phyloP scores from a whole-genome alignment of 2,888 invertebrate species.

The Drosophila sordidapex region DNA sequence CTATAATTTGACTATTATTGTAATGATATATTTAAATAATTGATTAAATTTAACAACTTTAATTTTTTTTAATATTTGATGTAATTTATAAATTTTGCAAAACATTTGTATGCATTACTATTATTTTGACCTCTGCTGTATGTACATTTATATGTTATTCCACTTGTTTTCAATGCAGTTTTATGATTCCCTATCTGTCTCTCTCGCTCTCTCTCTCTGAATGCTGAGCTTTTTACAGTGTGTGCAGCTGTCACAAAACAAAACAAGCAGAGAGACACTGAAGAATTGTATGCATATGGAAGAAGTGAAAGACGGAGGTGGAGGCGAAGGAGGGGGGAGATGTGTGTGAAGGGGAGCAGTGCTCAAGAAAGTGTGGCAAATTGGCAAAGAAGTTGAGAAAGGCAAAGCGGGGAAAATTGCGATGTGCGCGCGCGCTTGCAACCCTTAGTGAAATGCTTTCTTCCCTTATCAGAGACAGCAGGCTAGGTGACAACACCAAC shows the following conservation, averaged over 20 bases:
- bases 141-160: background rate
- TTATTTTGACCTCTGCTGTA: background rate
- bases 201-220: constrained; percentile 2
- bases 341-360: background rate
- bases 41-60: background rate
- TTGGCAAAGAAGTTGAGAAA: constrained; percentile 15
- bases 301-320: background rate
- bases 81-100: background rate
- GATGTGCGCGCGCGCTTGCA: constrained; percentile 21
- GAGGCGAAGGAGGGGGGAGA: background rate
- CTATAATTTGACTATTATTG: background rate
- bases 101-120: background rate
- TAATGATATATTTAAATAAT: background rate
- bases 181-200: background rate
- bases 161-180: constrained; percentile 13
- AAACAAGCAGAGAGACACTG: background rate
- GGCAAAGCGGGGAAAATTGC: constrained; percentile 13
- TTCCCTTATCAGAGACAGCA: constrained; percentile 49
- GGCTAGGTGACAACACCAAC: constrained; percentile 22
- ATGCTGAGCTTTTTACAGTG: constrained; percentile 20
- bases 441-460: constrained; percentile 68
- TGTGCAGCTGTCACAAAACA: constrained; percentile 22
- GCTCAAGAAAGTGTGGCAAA: constrained; percentile 14
- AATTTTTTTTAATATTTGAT: background rate
- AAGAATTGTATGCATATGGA: constrained; percentile 4